Base-by-base conservation (phyloP, 2,888 invertebrate genomes). In the Andrena bucephala region DNA sequence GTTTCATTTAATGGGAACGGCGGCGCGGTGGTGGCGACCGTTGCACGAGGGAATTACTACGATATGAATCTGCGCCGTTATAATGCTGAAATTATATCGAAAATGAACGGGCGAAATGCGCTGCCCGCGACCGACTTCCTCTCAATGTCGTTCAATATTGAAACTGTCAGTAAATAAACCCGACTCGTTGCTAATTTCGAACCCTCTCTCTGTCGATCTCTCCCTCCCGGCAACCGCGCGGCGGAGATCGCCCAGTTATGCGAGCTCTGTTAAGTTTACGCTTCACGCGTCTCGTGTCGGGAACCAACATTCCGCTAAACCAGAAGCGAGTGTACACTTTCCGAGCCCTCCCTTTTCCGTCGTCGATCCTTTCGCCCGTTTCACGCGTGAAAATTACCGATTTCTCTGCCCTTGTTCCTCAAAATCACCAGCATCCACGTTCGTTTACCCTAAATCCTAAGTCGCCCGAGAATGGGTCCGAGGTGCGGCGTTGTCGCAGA, bases 61-160 rank as follows among this genome's bases (percentile, higher is more conserved):
- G 59, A 69, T 76, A 72, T 10, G 54, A 62, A 69, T 74, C 66
- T 16, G 24, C n/a, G 50, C 7, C 24, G 65, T 52, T 79, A 63
- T 75, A 66, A 33, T 20, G 63, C 29, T 31, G 69, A 33, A 79
- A 79, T 79, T 75, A 68, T 68, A 68, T 59, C 36, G 67, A 75
- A 70, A 79, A 79, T 68, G 75, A 71, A 52, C 29, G 60, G 16
- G 27, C 16, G 52, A 50, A 59, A 42, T 29, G 57, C 36, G 42
- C 10, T 50, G 48, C 27, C 31, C 67, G 57, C 36, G 42, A 16
- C 16, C 59, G 6, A 59, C 62, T 66, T 70, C 24, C 36, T 59
- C 63, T 31, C 50, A 8, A 60, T 79, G 63, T 71, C 59, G 50
- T 31, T 29, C 68, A 62, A 69, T 72, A 69, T 70, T 70, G 63